phyloP scores from a whole-genome alignment of 2,888 invertebrate species.

The Dendrolimus houi region DNA sequence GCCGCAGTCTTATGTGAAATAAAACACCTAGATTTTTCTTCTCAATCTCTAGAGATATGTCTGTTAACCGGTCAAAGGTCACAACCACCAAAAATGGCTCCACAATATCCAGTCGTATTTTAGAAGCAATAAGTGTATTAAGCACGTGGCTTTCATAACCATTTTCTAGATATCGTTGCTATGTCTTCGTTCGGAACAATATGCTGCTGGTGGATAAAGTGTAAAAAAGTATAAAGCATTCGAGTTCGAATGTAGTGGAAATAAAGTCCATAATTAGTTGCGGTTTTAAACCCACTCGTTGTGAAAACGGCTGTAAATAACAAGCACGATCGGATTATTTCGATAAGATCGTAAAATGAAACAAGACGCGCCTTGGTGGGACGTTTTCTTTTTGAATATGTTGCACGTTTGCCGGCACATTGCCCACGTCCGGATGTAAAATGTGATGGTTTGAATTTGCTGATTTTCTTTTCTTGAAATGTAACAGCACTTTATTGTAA shows the following conservation, averaged over 20 bases:
- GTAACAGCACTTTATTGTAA: background rate
- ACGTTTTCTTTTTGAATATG: slow-evolving; percentile 62
- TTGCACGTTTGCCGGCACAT: slow-evolving; percentile 45
- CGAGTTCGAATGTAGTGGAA: slow-evolving; percentile 23
- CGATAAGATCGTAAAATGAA: slow-evolving; percentile 76
- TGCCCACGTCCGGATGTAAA: slow-evolving; percentile 41
- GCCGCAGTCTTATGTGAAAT: slow-evolving; percentile 62
- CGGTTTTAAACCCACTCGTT: slow-evolving; percentile 23
- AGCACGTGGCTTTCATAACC: slow-evolving; percentile 30
- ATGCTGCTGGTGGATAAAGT: slow-evolving; percentile 28
- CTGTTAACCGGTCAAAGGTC: slow-evolving; percentile 22
- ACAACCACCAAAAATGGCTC: slow-evolving; percentile 24
- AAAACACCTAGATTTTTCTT: slow-evolving; percentile 71
- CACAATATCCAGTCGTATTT: slow-evolving; percentile 44
- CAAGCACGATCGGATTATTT: slow-evolving; percentile 73
- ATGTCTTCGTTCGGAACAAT: slow-evolving; percentile 34
- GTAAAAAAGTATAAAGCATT: slow-evolving; percentile 37
- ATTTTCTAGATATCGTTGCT: slow-evolving; percentile 31
- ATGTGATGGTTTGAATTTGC: slow-evolving; percentile 39
- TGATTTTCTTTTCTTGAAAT: slow-evolving; percentile 21
- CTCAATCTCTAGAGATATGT: slow-evolving; percentile 54
- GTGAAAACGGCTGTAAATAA: slow-evolving; percentile 68
- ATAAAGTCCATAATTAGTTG: slow-evolving; percentile 53
- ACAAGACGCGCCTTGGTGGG: slow-evolving; percentile 63
- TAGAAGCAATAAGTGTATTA: slow-evolving; percentile 29